Percentiles rank a stretch among this genome's conserved stretches.
Conservation (phyloP, 2,888 invertebrate genomes). For the Pristionchus maxplancki region DNA sequence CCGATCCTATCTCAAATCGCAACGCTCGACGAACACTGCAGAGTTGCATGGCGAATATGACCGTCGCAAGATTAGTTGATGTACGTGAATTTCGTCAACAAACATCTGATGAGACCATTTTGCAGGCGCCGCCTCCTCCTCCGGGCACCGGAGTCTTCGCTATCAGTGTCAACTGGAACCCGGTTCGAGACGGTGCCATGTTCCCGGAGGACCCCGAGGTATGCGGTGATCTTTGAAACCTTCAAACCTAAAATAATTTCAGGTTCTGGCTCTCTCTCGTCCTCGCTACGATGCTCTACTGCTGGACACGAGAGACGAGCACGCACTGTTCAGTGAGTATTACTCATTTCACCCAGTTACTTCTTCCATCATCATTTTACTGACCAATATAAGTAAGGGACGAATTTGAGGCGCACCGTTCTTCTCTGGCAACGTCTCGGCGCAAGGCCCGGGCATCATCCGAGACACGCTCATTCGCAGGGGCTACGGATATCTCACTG, state of each 20-base stretch:
- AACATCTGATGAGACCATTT: no score
- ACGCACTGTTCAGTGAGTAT: background rate
- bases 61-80: background rate
- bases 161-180: slow-evolving; percentile 6
- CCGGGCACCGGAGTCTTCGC: slow-evolving; percentile 6
- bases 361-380: background rate
- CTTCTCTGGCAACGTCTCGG: background rate
- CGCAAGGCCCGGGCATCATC: background rate
- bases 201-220: slow-evolving; percentile 17
- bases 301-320: slow-evolving; percentile 15
- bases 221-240: background rate
- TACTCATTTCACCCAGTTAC: background rate
- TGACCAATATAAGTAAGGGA: no score
- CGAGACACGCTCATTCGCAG: background rate
- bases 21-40: background rate
- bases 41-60: background rate
- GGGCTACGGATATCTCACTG: slow-evolving; percentile 14
- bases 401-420: background rate
- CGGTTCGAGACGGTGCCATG: background rate
- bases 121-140: background rate
- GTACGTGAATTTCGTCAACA: background rate
- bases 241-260: background rate
- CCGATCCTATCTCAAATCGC: background rate
- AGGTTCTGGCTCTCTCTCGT: background rate
- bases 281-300: slow-evolving; percentile 2